phyloP scores from a whole-genome alignment of 2,113 vertebrate species.

The Enhydra lutris region DNA sequence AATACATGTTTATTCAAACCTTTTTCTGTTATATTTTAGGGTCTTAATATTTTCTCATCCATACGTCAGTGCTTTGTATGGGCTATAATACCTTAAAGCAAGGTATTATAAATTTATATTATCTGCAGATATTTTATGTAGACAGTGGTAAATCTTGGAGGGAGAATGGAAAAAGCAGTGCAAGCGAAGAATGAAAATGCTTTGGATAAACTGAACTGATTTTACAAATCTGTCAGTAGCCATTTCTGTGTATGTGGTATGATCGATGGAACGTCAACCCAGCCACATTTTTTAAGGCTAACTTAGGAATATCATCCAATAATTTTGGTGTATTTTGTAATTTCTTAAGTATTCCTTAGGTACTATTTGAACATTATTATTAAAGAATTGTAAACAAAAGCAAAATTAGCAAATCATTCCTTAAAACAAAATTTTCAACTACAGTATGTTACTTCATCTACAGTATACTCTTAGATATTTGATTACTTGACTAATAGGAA shows the following conservation, averaged over 20 bases:
- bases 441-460: background rate
- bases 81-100: background rate
- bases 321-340: background rate
- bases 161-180: background rate
- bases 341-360: background rate
- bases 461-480: background rate
- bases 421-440: background rate
- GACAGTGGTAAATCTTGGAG: background rate
- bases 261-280: background rate
- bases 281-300: background rate
- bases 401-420: background rate
- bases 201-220: background rate
- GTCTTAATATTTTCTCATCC: background rate
- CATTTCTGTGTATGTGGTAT: background rate
- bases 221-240: background rate
- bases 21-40: conserved; percentile 11
- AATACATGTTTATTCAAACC: background rate
- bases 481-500: conserved; percentile 15
- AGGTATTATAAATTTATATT: background rate
- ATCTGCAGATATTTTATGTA: background rate
- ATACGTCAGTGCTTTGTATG: background rate
- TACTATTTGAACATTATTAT: background rate
- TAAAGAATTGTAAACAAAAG: background rate
- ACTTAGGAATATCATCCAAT: background rate
- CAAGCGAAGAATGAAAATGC: background rate